phyloP scores from a whole-genome alignment of 1,140 invertebrate species.

The Drosophila burlai region DNA sequence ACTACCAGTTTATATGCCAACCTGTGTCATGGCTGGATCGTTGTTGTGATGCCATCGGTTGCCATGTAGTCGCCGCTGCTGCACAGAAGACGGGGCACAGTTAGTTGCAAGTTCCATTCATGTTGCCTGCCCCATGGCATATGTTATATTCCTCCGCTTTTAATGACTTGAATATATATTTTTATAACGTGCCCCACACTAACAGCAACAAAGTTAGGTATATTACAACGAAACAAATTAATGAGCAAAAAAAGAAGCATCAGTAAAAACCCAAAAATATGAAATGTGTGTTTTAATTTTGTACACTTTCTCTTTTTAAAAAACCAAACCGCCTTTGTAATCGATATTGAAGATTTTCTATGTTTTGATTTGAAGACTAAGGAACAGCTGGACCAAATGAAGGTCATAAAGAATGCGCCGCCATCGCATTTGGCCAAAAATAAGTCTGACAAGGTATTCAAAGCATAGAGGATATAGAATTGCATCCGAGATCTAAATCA shows the following conservation, averaged over 20 bases:
- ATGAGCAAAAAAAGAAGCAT: slow-evolving; percentile 1
- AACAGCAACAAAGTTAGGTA: slow-evolving; percentile 7
- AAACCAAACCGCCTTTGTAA: background rate
- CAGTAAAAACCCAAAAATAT: slow-evolving; percentile 31
- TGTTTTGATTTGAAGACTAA: slow-evolving; percentile 70
- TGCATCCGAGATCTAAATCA: slow-evolving; percentile 3
- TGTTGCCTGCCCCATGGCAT: slow-evolving; percentile 45
- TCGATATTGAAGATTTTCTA: slow-evolving; percentile 24
- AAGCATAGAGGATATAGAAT: slow-evolving; percentile 4
- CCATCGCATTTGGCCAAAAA: slow-evolving; percentile 93
- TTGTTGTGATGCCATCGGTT: background rate
- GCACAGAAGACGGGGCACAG: slow-evolving; percentile 30
- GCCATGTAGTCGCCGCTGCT: slow-evolving; percentile 19
- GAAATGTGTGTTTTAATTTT: slow-evolving; percentile 24
- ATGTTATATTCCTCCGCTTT: slow-evolving; percentile 49
- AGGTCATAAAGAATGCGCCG: slow-evolving; percentile 91
- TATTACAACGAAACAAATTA: slow-evolving; percentile 4
- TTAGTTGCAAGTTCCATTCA: slow-evolving; percentile 54
- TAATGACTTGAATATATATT: slow-evolving; percentile 44
- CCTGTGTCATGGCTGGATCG: slow-evolving; percentile 9
- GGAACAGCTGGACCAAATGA: slow-evolving; percentile 91
- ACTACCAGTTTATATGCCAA: slow-evolving; percentile 6
- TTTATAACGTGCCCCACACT: slow-evolving; percentile 42
- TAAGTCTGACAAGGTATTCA: slow-evolving; percentile 93
- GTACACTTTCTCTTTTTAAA: background rate